phyloP scores from a whole-genome alignment of 1,140 invertebrate genomes.

The Tenebrio molitor region DNA sequence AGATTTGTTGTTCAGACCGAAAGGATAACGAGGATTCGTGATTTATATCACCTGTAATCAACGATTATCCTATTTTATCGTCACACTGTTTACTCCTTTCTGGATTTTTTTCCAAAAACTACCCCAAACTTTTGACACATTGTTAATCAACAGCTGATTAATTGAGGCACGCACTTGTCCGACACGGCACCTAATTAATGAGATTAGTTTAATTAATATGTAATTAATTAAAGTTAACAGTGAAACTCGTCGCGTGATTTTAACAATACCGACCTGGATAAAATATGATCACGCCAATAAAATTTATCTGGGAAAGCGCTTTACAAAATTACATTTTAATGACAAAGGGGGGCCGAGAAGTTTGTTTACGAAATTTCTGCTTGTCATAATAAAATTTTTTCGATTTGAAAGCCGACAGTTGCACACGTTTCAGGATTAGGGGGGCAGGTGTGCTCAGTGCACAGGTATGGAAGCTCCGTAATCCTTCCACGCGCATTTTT shows the following conservation, averaged over 20 bases:
- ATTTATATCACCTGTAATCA: conserved; percentile 31
- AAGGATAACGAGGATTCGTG: not conserved
- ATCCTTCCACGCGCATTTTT: conserved; percentile 12
- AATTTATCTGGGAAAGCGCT: not conserved
- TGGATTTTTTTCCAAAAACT: too few relatives aligned
- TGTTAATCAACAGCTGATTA: too few relatives aligned
- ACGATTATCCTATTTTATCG: too few relatives aligned
- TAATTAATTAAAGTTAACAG: conserved; percentile 24
- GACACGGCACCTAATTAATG: conserved; percentile 14
- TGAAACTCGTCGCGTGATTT: conserved; percentile 23
- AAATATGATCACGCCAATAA: conserved; percentile 10
- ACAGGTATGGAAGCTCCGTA: not conserved
- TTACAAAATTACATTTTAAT: conserved; percentile 27
- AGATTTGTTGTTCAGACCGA: too few relatives aligned
- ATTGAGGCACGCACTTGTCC: too few relatives aligned
- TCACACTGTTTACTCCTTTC: too few relatives aligned
- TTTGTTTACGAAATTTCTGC: conserved; percentile 19
- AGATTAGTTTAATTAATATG: conserved; percentile 21
- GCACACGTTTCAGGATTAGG: conserved; percentile 9
- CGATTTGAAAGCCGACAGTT: too few relatives aligned
- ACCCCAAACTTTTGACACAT: too few relatives aligned
- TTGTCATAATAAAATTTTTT: too few relatives aligned
- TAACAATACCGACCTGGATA: conserved; percentile 20
- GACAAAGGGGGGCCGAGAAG: conserved; percentile 2
- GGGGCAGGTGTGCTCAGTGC: conserved; percentile 1